phyloP scores from a whole-genome alignment of 2,113 vertebrate species.

The Penelope pileata region DNA sequence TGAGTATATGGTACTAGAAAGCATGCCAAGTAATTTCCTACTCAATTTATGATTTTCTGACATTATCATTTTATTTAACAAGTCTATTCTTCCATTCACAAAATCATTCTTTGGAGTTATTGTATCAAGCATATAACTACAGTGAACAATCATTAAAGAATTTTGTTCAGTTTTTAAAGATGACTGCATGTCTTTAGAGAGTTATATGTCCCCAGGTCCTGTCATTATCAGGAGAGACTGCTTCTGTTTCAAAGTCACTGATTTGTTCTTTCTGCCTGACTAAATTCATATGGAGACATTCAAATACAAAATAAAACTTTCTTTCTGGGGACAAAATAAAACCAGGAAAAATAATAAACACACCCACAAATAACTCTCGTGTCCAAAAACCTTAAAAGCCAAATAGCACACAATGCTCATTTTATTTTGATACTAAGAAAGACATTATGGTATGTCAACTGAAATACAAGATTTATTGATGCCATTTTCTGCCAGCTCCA shows the following conservation, averaged over 20 bases:
- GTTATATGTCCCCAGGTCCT: background rate
- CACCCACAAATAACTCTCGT: background rate
- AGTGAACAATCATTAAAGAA: constrained; percentile 3
- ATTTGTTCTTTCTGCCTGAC: constrained; percentile 29
- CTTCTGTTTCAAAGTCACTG: constrained; percentile 22
- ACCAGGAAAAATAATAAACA: background rate
- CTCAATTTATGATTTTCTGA: background rate
- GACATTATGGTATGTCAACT: background rate
- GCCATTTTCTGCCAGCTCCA: background rate
- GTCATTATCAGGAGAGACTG: background rate
- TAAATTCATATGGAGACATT: background rate
- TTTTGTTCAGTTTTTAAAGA: background rate
- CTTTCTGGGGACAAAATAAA: background rate
- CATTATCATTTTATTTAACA: background rate
- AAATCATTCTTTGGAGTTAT: background rate
- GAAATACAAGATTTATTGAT: background rate
- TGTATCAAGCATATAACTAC: background rate
- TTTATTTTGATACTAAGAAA: background rate
- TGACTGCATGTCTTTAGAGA: background rate
- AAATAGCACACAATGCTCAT: background rate
- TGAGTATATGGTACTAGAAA: background rate
- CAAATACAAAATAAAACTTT: background rate
- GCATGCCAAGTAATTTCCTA: background rate
- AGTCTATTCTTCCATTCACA: background rate
- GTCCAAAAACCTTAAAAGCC: background rate